Percentiles rank a stretch among this genome's conserved stretches.
These are phyloP conservation scores for Loripinus fragilis DNA, from an alignment of 2,888 invertebrate genomes.

Conservation along the genomic window DNA sequence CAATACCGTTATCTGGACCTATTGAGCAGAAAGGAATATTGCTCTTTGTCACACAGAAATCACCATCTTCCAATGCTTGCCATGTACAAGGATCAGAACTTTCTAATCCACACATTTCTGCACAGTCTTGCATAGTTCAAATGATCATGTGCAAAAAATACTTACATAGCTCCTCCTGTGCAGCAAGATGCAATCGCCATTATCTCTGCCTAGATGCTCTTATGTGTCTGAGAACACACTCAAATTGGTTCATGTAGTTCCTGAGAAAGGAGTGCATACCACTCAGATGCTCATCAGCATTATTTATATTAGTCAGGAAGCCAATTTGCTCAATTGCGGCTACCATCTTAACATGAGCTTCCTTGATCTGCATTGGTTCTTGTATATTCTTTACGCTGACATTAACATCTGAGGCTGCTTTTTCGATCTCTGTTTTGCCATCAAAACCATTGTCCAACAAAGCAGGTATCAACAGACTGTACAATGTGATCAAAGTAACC, in stretches of 20 bases:
- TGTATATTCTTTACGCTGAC: not conserved
- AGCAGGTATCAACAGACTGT: slow-evolving; percentile 8
- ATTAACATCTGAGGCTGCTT: not conserved
- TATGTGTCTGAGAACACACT: slow-evolving; percentile 5
- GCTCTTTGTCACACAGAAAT: slow-evolving; percentile 18
- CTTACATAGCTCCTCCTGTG: slow-evolving; percentile 14
- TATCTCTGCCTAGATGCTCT: not conserved
- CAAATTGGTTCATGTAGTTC: slow-evolving; percentile 11
- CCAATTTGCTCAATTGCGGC: not conserved
- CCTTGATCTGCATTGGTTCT: not conserved
- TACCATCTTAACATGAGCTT: not conserved
- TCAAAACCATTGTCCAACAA: slow-evolving; percentile 9
- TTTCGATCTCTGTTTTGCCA: slow-evolving; percentile 1
- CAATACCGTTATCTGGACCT: not conserved
- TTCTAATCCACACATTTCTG: not conserved
- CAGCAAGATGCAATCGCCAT: no score
- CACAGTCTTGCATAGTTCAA: not conserved
- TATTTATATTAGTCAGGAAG: not conserved
- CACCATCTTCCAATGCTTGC: not conserved
- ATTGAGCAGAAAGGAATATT: slow-evolving; percentile 12
- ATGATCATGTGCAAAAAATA: slow-evolving; percentile 16
- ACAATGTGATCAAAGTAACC: slow-evolving; percentile 12
- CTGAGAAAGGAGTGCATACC: slow-evolving; percentile 13
- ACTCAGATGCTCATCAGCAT: not conserved
- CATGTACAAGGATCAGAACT: not conserved